These are phyloP conservation scores for Taphrorychus bicolor DNA, from an alignment of 2,888 invertebrate genomes.

Conservation along the genomic window DNA sequence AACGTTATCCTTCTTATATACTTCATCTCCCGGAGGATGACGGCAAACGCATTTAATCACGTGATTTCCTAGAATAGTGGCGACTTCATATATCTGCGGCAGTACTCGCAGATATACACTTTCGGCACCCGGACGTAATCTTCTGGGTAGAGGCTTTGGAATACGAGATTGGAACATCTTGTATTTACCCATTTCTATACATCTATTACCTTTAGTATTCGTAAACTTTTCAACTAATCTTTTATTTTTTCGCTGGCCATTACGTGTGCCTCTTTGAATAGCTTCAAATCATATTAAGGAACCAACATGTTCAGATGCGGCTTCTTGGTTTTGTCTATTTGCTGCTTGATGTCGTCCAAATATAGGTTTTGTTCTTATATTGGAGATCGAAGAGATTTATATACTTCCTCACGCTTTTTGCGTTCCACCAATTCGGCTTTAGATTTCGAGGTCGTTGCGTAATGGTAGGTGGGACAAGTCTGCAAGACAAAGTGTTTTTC, in stretches of 20 bases:
- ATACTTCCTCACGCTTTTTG: conserved; percentile 65
- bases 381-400: conserved; percentile 63
- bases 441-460: conserved; percentile 75
- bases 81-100: conserved; percentile 92
- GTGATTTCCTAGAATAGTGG: conserved; percentile 86
- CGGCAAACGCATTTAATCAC: conserved; percentile 93
- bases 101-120: conserved; percentile 96
- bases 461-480: conserved; percentile 92
- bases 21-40: conserved; percentile 96
- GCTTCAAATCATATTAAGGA: conserved; percentile 85
- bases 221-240: conserved; percentile 78
- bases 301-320: conserved; percentile 77
- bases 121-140: conserved; percentile 90
- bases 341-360: conserved; percentile 58
- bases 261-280: conserved; percentile 93
- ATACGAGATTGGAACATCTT: conserved; percentile 99
- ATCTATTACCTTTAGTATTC: no score
- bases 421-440: conserved; percentile 65
- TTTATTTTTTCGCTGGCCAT: conserved; percentile 89
- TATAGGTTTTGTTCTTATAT: conserved; percentile 72
- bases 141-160: conserved; percentile 93
- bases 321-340: conserved; percentile 65
- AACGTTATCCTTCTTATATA: conserved; percentile 85
- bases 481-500: conserved; percentile 87
- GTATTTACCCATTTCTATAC: conserved; percentile 93